Conservation (phyloP, 2,888 invertebrate species). For the Lissocephala sabroskyi region DNA sequence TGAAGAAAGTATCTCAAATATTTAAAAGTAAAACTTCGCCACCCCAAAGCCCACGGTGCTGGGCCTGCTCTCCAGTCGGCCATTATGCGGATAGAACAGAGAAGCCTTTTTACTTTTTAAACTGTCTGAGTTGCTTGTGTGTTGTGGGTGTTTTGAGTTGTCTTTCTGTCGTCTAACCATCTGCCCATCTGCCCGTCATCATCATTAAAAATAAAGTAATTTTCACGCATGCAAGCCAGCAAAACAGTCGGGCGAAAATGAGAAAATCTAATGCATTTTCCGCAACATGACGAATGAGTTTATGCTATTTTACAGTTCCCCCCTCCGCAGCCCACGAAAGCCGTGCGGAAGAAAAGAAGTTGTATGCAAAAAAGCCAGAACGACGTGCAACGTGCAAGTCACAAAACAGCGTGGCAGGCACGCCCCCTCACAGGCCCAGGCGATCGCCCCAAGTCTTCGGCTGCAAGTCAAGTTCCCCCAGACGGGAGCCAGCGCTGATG, state of each 20-base stretch:
- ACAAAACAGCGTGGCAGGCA: constrained; percentile 29
- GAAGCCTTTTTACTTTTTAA: too few species aligned
- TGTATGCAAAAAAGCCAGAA: constrained; percentile 13
- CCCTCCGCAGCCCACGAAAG: constrained; percentile 11
- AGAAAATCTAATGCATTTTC: constrained; percentile 63
- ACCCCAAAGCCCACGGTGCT: too few species aligned
- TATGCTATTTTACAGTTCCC: constrained; percentile 60
- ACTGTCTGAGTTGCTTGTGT: not conserved
- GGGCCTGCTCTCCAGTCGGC: too few species aligned
- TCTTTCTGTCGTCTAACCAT: constrained; percentile 1
- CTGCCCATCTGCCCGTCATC: constrained; percentile 12
- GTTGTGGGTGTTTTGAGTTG: not conserved
- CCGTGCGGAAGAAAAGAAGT: constrained; percentile 20
- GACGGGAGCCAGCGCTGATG: constrained; percentile 31
- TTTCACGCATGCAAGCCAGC: constrained; percentile 49
- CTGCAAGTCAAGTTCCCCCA: constrained; percentile 50
- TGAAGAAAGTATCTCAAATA: too few species aligned
- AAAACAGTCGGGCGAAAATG: constrained; percentile 29
- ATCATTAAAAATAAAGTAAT: constrained; percentile 65
- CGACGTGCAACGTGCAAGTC: constrained; percentile 21
- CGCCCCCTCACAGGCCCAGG: constrained; percentile 35
- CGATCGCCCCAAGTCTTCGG: not conserved
- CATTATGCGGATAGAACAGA: too few species aligned
- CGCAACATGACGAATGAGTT: constrained; percentile 62
- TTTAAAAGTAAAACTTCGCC: too few species aligned